Percentiles rank a stretch among this genome's conserved stretches.
Evolutionary conservation across 2,888 invertebrate species (phyloP).

Genomic region (Nomada ruficornis): DNA sequence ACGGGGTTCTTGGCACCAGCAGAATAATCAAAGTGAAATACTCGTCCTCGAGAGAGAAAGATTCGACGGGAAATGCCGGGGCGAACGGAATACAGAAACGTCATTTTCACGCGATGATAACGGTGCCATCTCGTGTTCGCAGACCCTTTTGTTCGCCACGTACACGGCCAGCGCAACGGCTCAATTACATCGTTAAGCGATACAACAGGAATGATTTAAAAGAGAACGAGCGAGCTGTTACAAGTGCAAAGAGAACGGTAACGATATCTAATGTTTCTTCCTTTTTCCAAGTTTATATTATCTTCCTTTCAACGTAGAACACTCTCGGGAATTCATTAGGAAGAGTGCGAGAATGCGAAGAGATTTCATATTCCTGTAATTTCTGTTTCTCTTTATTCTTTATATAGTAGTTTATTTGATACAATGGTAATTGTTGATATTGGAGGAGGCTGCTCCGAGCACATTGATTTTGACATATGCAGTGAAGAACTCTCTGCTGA

Average conservation of each 20-base stretch:
- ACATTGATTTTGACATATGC: no score
- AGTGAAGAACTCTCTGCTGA: no score
- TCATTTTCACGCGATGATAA: constrained; percentile 34
- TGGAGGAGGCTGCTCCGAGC: no score
- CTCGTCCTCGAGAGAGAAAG: constrained; percentile 19
- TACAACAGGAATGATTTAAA: background rate
- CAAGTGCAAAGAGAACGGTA: background rate
- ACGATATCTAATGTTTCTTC: background rate
- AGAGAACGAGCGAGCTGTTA: no score
- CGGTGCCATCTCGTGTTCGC: constrained; percentile 6
- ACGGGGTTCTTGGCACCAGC: constrained; percentile 41
- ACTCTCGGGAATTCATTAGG: background rate
- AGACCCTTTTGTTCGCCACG: background rate
- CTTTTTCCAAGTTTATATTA: background rate
- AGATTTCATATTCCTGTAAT: no score
- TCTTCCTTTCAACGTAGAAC: background rate
- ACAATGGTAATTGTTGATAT: no score
- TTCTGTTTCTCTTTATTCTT: no score
- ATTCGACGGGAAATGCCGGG: constrained; percentile 5
- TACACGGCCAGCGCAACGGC: background rate
- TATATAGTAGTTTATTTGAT: no score
- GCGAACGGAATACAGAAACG: constrained; percentile 4
- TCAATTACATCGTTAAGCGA: constrained; percentile 24
- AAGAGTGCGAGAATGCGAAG: no score
- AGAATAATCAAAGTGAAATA: constrained; percentile 58